phyloP scores from a whole-genome alignment of 2,888 invertebrate genomes.

The Erynnis tages region DNA sequence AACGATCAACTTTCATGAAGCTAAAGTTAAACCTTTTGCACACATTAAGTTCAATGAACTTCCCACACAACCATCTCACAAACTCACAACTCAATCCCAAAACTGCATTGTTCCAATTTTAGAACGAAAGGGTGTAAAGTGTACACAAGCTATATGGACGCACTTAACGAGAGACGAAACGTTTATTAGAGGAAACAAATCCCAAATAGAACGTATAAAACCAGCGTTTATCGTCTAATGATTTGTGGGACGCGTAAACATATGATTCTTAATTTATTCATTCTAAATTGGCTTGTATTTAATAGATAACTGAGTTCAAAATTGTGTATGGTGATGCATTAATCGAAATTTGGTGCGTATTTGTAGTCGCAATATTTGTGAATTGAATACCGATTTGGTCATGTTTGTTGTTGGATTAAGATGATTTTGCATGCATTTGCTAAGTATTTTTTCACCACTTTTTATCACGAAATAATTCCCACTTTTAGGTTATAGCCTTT shows the following conservation, averaged over 20 bases:
- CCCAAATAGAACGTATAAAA: constrained; percentile 65
- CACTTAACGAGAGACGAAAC: constrained; percentile 32
- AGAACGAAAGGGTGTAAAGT: constrained; percentile 22
- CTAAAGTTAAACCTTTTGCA: constrained; percentile 14
- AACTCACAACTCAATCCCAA: constrained; percentile 22
- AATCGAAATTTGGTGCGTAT: not conserved
- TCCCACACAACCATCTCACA: constrained; percentile 1
- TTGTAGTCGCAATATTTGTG: too few relatives aligned
- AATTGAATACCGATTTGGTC: too few relatives aligned
- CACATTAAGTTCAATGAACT: constrained; percentile 15
- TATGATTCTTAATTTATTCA: constrained; percentile 2
- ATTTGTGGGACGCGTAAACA: constrained; percentile 61
- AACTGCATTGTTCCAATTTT: constrained; percentile 27
- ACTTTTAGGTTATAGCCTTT: too few relatives aligned
- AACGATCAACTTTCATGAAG: not conserved
- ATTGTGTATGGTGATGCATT: not conserved
- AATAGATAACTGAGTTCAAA: not conserved
- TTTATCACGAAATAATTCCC: too few relatives aligned
- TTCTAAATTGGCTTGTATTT: not conserved
- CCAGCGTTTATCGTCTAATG: constrained; percentile 63
- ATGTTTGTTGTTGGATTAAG: too few relatives aligned
- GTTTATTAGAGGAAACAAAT: constrained; percentile 67
- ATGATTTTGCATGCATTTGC: too few relatives aligned
- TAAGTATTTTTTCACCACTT: too few relatives aligned
- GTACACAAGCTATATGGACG: constrained; percentile 22